Evolutionary conservation across 2,888 invertebrate species (phyloP).

Genomic region (Alloplasta piceator): DNA sequence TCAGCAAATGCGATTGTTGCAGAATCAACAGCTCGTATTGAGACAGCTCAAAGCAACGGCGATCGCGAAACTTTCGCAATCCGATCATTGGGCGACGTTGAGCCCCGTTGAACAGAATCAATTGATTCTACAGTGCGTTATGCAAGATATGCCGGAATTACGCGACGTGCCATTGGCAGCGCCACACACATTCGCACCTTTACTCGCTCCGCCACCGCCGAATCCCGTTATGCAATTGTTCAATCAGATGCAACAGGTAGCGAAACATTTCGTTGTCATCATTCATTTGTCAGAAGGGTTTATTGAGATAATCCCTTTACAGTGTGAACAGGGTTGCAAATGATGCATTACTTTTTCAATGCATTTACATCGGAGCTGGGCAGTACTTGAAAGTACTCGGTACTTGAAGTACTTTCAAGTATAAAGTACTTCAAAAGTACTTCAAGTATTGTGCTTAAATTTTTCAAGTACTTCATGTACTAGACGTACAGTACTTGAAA

Average conservation of each 20-base stretch:
- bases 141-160: constrained; percentile 81
- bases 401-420: no score
- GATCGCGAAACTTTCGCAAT: constrained; percentile 82
- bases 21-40: constrained; percentile 82
- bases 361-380: no score
- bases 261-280: constrained; percentile 24
- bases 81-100: constrained; percentile 84
- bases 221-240: constrained; percentile 86
- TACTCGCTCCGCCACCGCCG: constrained; percentile 79
- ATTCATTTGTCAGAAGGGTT: background rate
- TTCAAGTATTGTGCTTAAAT: no score
- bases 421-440: no score
- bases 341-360: no score
- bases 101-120: constrained; percentile 85
- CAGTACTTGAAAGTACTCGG: no score
- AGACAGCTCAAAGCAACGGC: constrained; percentile 78
- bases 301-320: no score
- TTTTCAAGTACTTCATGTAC: no score
- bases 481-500: no score
- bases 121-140: constrained; percentile 84
- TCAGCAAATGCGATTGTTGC: constrained; percentile 83
- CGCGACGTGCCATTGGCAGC: constrained; percentile 77
- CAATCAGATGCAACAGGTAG: constrained; percentile 85
- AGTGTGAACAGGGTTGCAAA: no score
- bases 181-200: constrained; percentile 80